Evolutionary conservation across 2,888 invertebrate genomes (phyloP).

Genomic region (Drosophila phalerata): DNA sequence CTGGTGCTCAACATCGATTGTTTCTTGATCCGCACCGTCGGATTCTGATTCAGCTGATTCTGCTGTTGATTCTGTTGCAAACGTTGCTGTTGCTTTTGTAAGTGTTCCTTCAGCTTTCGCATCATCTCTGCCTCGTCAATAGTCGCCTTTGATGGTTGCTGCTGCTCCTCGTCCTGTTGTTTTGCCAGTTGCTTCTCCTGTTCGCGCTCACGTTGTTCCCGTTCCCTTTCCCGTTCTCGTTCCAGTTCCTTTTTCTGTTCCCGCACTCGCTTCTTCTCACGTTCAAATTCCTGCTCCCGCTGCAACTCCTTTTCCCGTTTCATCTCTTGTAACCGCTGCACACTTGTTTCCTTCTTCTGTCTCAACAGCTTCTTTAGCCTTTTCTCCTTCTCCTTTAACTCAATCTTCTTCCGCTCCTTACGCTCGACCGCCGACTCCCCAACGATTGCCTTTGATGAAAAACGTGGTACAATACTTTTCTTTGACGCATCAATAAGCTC

Average conservation of each 20-base stretch:
- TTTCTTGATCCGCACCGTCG: constrained; percentile 44
- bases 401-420: not conserved
- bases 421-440: not conserved
- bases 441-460: not conserved
- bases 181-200: constrained; percentile 3
- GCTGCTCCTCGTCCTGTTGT: not conserved
- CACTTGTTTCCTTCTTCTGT: constrained; percentile 5
- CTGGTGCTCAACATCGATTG: constrained; percentile 25
- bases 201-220: constrained; percentile 6
- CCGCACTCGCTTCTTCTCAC: constrained; percentile 4
- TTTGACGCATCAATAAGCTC: not conserved
- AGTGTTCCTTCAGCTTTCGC: constrained; percentile 46
- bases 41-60: constrained; percentile 33
- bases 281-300: not conserved
- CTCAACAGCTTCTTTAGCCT: not conserved
- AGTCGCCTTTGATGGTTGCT: constrained; percentile 12
- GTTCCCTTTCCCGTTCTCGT: constrained; percentile 6
- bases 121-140: constrained; percentile 45
- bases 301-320: not conserved
- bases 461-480: not conserved
- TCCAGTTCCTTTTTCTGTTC: constrained; percentile 6
- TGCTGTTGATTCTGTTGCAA: constrained; percentile 35
- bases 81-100: constrained; percentile 43
- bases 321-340: not conserved
- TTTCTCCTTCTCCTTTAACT: not conserved